Evolutionary conservation across 2,113 vertebrate species (phyloP), one percentile per base, ranked within the genome.

Genomic region (Macaca mulatta): DNA sequence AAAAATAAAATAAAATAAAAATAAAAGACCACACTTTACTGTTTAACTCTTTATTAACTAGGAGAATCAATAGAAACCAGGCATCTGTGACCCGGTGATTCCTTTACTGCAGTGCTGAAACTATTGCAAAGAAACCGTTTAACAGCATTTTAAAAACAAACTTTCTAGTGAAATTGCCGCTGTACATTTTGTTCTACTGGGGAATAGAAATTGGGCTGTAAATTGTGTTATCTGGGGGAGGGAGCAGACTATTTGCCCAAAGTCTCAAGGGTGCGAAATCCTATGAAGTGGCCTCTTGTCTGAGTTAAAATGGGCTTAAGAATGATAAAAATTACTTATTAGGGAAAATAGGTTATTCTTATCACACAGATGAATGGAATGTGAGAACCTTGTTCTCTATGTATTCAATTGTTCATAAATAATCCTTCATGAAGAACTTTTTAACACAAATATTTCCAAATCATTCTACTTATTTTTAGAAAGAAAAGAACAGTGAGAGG

Each of bases 31-130:
- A 96, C 97, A 98, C 98, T 99, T 98, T 97, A 98, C 98, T 98
- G 97, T 98, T 99, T 99, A 99, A 99, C 98, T 98, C 98, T 99
- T 99, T 99, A 98, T 98, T 98, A 99, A 98, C 99, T 98, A 98
- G 97, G 84, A 95, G 97, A 98, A 98, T 98, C 98, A 90, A 98
- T 98, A 98, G 95, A 97, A 97, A 97, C 93, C 97, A 97, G 97
- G 95, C 98, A 92, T 96, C 98, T 97, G 40, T 80, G 90, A 98
- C 98, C 94, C 95, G 89, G n/a, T 25, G 80, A 98, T 98, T 97
- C 92, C 97, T 98, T 93, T 91, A 94, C 67, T 22, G 0, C 93
- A 94, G 97, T 5, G 7, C 57, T 77, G 16, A 74, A 96, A 97
- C 94, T 97, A 95, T 98, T 97, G 91, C 92, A 89, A 94, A 93